Conservation (phyloP, 2,888 invertebrate genomes). For the Mellilla xanthometata region DNA sequence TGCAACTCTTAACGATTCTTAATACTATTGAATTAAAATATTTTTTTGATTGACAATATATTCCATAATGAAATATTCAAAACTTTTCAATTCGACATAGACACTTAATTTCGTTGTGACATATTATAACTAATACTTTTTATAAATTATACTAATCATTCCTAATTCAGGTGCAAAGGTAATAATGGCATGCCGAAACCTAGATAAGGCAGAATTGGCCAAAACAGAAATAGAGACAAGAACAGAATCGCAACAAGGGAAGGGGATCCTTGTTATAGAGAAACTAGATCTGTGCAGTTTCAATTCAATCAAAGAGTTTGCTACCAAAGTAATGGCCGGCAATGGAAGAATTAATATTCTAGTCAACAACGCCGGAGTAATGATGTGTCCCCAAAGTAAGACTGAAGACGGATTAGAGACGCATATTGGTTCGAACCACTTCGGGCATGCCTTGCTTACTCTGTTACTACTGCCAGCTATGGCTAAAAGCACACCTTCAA, state of each 20-base stretch:
- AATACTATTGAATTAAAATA: too few relatives aligned
- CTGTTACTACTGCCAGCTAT: slow-evolving; percentile 83
- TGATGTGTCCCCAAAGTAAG: slow-evolving; percentile 84
- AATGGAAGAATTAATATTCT: slow-evolving; percentile 80
- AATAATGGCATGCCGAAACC: slow-evolving; percentile 75
- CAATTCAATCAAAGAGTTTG: slow-evolving; percentile 81
- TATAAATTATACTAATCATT: too few relatives aligned
- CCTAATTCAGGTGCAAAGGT: slow-evolving; percentile 67
- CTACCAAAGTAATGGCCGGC: slow-evolving; percentile 55
- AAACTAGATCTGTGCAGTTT: slow-evolving; percentile 81
- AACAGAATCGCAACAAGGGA: slow-evolving; percentile 30
- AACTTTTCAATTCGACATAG: too few relatives aligned
- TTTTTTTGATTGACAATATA: too few relatives aligned
- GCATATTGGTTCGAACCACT: slow-evolving; percentile 86
- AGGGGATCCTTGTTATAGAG: slow-evolving; percentile 59
- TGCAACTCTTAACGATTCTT: too few relatives aligned
- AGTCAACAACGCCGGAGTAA: slow-evolving; percentile 87
- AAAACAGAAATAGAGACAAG: slow-evolving; percentile 67
- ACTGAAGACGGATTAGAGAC: slow-evolving; percentile 86
- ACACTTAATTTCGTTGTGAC: too few relatives aligned
- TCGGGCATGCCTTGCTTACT: slow-evolving; percentile 85
- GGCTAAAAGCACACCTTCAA: slow-evolving; percentile 79
- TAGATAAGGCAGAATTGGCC: slow-evolving; percentile 75
- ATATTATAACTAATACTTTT: too few relatives aligned
- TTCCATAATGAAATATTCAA: too few relatives aligned